phyloP scores from a whole-genome alignment of 2,888 invertebrate genomes.

The Dioctria rufipes region DNA sequence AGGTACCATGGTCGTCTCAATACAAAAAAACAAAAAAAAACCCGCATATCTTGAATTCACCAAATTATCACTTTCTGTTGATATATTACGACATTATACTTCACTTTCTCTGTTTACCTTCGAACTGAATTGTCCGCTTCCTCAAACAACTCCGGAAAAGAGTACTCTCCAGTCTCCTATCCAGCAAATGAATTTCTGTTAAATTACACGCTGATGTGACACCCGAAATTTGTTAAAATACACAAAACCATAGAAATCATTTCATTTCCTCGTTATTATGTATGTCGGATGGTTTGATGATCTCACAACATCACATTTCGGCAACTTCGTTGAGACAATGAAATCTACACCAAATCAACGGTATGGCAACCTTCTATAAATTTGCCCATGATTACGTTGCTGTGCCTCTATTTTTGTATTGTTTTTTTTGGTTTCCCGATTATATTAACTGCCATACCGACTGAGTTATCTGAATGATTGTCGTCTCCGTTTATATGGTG shows the following conservation, averaged over 20 bases:
- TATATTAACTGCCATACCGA: no score
- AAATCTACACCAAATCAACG: background rate
- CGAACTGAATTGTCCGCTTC: background rate
- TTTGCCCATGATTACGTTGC: background rate
- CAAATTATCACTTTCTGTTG: conserved; percentile 2
- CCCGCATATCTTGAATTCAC: no score
- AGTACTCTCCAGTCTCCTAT: background rate
- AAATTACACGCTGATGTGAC: conserved; percentile 10
- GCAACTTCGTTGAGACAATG: background rate
- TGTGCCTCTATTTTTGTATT: background rate
- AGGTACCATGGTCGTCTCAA: no score
- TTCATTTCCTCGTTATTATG: conserved; percentile 23
- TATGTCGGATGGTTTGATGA: background rate
- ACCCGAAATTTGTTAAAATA: background rate
- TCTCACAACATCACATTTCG: background rate
- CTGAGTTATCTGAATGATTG: no score
- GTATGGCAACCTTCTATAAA: background rate
- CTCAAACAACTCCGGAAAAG: conserved; percentile 2
- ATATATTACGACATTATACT: conserved; percentile 1
- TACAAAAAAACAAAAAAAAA: no score
- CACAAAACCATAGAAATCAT: conserved; percentile 14
- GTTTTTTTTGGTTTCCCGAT: background rate
- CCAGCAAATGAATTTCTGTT: background rate
- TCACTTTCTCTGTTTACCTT: conserved; percentile 19
- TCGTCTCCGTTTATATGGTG: no score